phyloP scores from a whole-genome alignment of 1,140 invertebrate species.

The Mesaphorura yosii region DNA sequence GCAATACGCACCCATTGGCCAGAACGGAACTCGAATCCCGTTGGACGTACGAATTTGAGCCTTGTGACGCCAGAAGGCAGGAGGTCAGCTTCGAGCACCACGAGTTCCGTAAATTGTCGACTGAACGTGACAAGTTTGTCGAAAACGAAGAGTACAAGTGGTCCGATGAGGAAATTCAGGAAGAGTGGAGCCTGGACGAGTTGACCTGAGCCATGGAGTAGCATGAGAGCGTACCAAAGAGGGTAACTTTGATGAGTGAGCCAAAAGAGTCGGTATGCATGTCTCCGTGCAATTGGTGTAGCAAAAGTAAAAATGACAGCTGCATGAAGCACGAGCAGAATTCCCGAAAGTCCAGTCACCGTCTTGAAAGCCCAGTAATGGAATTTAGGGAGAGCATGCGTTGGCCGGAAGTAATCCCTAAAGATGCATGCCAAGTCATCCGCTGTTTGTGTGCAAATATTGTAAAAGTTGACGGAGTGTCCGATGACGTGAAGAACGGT shows the following conservation, averaged over 20 bases:
- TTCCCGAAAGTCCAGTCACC: slow-evolving; percentile 53
- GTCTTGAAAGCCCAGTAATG: slow-evolving; percentile 52
- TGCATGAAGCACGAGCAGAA: slow-evolving; percentile 48
- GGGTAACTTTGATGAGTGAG: slow-evolving; percentile 53
- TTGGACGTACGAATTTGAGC: slow-evolving; percentile 42
- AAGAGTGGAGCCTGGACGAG: slow-evolving; percentile 51
- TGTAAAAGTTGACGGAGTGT: slow-evolving; percentile 49
- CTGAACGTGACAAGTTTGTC: too few relatives aligned
- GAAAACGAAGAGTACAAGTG: slow-evolving; percentile 45
- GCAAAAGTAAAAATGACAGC: slow-evolving; percentile 53
- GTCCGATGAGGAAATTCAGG: slow-evolving; percentile 50
- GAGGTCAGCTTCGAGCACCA: slow-evolving; percentile 43
- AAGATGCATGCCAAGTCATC: slow-evolving; percentile 47
- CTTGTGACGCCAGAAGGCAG: slow-evolving; percentile 48
- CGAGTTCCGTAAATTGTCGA: slow-evolving; percentile 45
- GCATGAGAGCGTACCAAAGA: slow-evolving; percentile 50
- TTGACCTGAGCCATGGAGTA: slow-evolving; percentile 49
- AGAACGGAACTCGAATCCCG: slow-evolving; percentile 46
- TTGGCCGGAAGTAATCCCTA: slow-evolving; percentile 42
- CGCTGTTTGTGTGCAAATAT: slow-evolving; percentile 47
- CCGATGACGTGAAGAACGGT: slow-evolving; percentile 45
- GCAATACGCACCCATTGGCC: slow-evolving; percentile 50
- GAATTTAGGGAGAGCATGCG: slow-evolving; percentile 47
- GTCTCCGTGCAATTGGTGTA: slow-evolving; percentile 43
- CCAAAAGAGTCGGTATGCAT: slow-evolving; percentile 50